Conservation (phyloP, 2,888 invertebrate species). For the Pyrochroa serraticornis region DNA sequence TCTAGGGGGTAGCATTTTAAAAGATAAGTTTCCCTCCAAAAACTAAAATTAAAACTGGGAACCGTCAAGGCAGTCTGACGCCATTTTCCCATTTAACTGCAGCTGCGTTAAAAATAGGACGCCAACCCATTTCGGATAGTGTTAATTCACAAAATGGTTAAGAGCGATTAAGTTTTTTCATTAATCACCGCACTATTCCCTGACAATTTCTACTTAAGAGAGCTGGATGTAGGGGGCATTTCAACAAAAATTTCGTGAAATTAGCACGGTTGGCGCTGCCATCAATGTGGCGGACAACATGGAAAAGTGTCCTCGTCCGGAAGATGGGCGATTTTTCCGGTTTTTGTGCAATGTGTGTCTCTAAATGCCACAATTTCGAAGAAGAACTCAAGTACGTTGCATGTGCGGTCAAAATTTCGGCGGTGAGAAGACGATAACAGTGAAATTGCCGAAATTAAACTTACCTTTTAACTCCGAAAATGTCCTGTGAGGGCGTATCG, state of each 20-base stretch:
- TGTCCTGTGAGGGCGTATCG: conserved; percentile 67
- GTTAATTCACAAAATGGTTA: too few relatives aligned
- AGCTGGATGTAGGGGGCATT: conserved; percentile 67
- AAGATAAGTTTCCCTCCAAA: conserved; percentile 22
- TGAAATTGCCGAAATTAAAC: conserved; percentile 31
- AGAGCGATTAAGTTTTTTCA: conserved; percentile 1
- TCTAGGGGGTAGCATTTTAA: conserved; percentile 4
- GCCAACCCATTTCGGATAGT: conserved; percentile 8
- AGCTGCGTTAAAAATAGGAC: conserved; percentile 42
- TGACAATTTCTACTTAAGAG: conserved; percentile 58
- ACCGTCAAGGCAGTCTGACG: conserved; percentile 37
- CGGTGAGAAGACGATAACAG: neutral
- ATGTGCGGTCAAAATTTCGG: conserved; percentile 6
- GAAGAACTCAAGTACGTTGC: neutral
- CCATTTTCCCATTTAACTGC: conserved; percentile 45
- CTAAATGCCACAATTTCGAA: conserved; percentile 1
- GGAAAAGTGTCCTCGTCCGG: conserved; percentile 45
- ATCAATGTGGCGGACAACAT: conserved; percentile 61
- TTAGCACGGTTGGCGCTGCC: conserved; percentile 74
- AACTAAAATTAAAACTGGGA: conserved; percentile 11
- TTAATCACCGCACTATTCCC: conserved; percentile 10
- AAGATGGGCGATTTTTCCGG: conserved; percentile 30
- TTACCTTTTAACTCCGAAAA: conserved; percentile 60
- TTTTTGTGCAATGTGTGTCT: neutral
- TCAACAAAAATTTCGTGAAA: conserved; percentile 69